Percentiles rank a stretch among this genome's conserved stretches.
phyloP scores from a whole-genome alignment of 2,888 invertebrate genomes.

The Malthinus seriepunctatus region DNA sequence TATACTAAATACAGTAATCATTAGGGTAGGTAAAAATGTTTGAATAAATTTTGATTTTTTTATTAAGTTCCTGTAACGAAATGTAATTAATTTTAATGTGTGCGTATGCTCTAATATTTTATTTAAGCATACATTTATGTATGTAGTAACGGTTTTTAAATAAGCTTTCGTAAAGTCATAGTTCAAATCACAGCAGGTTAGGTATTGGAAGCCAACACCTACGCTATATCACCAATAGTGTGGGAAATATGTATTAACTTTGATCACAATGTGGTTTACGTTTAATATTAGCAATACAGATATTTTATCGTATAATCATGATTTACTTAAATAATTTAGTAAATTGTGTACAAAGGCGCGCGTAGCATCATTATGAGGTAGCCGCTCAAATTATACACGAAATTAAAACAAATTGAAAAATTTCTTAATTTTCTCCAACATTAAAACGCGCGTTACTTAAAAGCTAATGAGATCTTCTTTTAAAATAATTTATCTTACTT shows the following conservation, averaged over 20 bases:
- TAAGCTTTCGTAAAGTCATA: constrained; percentile 27
- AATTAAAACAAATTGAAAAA: too few species aligned
- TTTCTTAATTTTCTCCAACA: background rate
- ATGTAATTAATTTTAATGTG: too few species aligned
- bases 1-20: too few species aligned
- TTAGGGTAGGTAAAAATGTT: too few species aligned
- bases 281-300: too few species aligned
- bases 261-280: constrained; percentile 13
- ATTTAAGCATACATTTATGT: constrained; percentile 18
- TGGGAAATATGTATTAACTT: constrained; percentile 28
- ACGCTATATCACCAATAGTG: constrained; percentile 27
- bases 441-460: background rate
- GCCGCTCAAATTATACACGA: too few species aligned
- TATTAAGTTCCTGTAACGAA: too few species aligned
- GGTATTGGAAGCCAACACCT: constrained; percentile 29
- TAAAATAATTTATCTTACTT: constrained; percentile 15
- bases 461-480: constrained; percentile 12
- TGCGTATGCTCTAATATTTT: constrained; percentile 9
- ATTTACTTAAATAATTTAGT: too few species aligned
- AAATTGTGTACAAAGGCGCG: too few species aligned
- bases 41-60: too few species aligned
- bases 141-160: constrained; percentile 20
- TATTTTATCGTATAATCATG: too few species aligned
- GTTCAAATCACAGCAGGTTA: constrained; percentile 30
- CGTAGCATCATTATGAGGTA: too few species aligned